Conservation (phyloP, 2,113 vertebrate species). For the Opisthocomus hoazin region DNA sequence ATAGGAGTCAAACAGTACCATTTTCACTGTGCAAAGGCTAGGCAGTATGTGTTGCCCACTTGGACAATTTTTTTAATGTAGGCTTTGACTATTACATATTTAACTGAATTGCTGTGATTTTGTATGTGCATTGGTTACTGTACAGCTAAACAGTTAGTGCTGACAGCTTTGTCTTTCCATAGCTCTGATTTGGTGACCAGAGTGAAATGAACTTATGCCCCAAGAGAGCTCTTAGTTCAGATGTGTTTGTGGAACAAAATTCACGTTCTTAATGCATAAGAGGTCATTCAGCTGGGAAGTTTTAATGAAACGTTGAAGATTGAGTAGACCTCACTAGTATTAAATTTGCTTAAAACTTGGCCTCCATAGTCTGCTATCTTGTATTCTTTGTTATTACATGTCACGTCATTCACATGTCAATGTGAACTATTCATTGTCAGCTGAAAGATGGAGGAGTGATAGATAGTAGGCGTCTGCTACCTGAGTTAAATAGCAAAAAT, state of each 20-base stretch:
- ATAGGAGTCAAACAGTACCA: not conserved
- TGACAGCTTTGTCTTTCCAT: not conserved
- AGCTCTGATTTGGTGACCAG: not conserved
- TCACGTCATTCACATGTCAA: not conserved
- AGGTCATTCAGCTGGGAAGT: not conserved
- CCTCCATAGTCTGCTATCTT: not conserved
- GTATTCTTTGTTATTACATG: not conserved
- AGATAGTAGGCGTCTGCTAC: not conserved
- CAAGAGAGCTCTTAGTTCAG: not conserved
- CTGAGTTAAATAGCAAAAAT: not conserved
- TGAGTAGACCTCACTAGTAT: not conserved
- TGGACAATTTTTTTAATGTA: not conserved
- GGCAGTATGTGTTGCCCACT: not conserved
- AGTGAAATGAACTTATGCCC: not conserved
- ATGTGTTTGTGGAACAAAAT: not conserved
- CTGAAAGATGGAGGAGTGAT: not conserved
- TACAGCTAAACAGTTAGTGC: not conserved
- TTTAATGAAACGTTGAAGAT: not conserved
- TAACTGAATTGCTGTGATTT: not conserved
- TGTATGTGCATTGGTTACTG: not conserved
- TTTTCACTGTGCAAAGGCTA: not conserved
- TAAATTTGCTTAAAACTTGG: not conserved
- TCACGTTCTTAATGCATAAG: not conserved
- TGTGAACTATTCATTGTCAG: not conserved
- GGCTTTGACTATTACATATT: not conserved